phyloP scores from a whole-genome alignment of 2,888 invertebrate genomes.

The Pecten maximus region DNA sequence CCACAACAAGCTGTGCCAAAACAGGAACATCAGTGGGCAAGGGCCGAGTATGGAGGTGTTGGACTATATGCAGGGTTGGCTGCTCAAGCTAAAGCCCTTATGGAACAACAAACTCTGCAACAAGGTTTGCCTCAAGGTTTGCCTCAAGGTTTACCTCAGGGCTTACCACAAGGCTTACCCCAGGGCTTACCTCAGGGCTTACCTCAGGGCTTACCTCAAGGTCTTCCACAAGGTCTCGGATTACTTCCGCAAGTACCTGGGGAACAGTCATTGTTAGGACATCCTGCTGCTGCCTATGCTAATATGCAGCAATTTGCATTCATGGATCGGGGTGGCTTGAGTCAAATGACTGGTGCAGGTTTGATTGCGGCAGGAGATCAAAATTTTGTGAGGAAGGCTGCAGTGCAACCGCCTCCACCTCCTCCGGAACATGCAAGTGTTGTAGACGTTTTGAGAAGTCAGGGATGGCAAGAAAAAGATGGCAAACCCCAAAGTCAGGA shows the following conservation, averaged over 20 bases:
- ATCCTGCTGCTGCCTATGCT: conserved; percentile 9
- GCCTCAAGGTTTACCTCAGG: background rate
- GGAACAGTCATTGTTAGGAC: background rate
- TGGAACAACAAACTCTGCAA: background rate
- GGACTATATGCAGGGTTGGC: background rate
- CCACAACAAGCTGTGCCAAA: conserved; percentile 45
- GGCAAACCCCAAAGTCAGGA: conserved; percentile 33
- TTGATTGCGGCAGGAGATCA: background rate
- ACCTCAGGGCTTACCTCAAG: conserved; percentile 1
- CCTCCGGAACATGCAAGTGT: conserved; percentile 45
- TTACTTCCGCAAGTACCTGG: conserved; percentile 48
- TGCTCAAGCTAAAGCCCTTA: conserved; percentile 31
- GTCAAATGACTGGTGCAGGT: background rate
- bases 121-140: conserved; percentile 2
- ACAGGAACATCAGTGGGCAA: conserved; percentile 59
- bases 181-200: background rate
- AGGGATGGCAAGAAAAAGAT: conserved; percentile 24
- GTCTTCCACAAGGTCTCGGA: conserved; percentile 38
- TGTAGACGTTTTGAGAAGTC: conserved; percentile 2
- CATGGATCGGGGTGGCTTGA: background rate
- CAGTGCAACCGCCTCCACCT: conserved; percentile 50
- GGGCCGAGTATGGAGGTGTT: conserved; percentile 50
- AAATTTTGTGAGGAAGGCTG: conserved; percentile 44
- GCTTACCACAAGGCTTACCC: background rate
- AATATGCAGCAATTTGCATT: conserved; percentile 17